Evolutionary conservation across 1,140 invertebrate genomes (phyloP), one percentile per base, ranked within the genome.

Genomic region (Pseudomyrmex gracilis): DNA sequence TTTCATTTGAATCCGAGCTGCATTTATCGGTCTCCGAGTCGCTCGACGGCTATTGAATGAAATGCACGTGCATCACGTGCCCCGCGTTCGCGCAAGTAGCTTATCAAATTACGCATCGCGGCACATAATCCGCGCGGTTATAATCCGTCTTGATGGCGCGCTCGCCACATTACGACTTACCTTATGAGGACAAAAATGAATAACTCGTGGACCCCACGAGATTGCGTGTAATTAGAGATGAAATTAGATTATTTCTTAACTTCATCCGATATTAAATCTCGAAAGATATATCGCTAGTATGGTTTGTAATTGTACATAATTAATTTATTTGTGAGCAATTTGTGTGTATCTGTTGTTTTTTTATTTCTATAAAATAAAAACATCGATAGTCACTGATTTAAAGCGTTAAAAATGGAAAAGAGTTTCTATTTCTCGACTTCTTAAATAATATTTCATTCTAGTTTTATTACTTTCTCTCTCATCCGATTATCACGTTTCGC

Each of bases 1-100:
- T 89, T 87, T 82, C 83, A 85, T 89, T 83, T 88, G 73, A 87
- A 87, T 87, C 80, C 60, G 22, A 34, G 51, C 15, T 51, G 49
- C 73, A 74, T 89, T 84, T 88, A 80, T 83, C 66, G 73, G 77
- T 47, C 55, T 17, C 60, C 51, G 34, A 63, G 66, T 34, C 55
- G 57, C 13, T 58, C 63, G 61, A 8, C 43, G 57, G 10, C 55
- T 43, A 24, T 45, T 82, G 83, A 90, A 89, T 87, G 64, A 87
- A 77, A 66, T 58, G 73, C 87, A 73, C 70, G 73, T 85, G 85
- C 68, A 74, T 24, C 3, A 2, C 12, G 12, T 45, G 12, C 60
- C 55, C 20, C 49, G 9, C 34, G 51, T 20, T 49, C 34, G 9
- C 43, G 22, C 76, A 87, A 87, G 53, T 49, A 83, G 66, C 78